Conservation (phyloP, 2,113 vertebrate genomes). For the Microtus richardsoni region DNA sequence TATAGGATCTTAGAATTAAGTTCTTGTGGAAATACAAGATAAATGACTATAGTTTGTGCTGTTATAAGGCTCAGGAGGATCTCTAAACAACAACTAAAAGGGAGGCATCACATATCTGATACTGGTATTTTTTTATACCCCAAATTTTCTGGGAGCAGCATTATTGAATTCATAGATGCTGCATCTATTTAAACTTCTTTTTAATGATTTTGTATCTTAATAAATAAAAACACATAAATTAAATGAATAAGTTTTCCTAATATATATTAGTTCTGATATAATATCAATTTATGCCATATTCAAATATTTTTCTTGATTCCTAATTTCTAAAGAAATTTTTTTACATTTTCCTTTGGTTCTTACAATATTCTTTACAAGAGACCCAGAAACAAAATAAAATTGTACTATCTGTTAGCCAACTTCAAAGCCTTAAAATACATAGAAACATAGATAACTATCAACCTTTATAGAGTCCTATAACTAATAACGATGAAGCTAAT, state of each 20-base stretch:
- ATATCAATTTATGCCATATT: background rate
- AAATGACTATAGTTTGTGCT: background rate
- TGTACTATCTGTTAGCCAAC: background rate
- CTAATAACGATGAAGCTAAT: background rate
- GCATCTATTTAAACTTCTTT: background rate
- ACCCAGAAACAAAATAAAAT: background rate
- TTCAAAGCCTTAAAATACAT: slow-evolving; percentile 7
- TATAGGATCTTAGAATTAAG: background rate
- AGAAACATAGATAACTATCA: background rate
- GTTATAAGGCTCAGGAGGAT: background rate
- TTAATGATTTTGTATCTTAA: background rate
- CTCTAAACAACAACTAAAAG: background rate
- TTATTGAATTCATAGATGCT: background rate
- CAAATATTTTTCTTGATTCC: background rate
- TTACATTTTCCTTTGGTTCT: background rate
- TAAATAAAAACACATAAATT: background rate
- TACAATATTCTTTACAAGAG: slow-evolving; percentile 28
- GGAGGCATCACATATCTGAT: background rate
- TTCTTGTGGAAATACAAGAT: background rate
- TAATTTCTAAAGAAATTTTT: background rate
- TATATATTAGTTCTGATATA: background rate
- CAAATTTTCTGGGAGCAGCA: background rate
- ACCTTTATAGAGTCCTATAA: background rate
- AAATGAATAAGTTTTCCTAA: background rate
- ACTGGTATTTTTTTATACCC: background rate